These are phyloP conservation scores for Melanostoma scalare DNA, from an alignment of 2,888 invertebrate species.

Conservation along the genomic window DNA sequence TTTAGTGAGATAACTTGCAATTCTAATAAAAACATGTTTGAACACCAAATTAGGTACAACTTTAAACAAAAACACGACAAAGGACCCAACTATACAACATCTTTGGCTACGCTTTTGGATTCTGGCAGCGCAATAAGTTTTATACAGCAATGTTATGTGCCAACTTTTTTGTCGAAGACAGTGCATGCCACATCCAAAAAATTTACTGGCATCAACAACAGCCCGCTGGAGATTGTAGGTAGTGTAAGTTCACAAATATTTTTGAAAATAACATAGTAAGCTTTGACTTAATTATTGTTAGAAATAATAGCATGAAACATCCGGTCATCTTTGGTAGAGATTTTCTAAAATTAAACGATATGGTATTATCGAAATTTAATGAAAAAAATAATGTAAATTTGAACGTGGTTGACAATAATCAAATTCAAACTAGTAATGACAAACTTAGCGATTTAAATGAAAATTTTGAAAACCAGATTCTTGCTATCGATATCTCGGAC, in stretches of 20 bases:
- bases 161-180: background rate
- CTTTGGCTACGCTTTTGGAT: conserved; percentile 28
- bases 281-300: conserved; percentile 21
- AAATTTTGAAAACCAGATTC: conserved; percentile 25
- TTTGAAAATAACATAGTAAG: conserved; percentile 18
- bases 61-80: background rate
- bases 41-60: conserved; percentile 12
- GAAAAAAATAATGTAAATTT: conserved; percentile 3
- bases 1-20: background rate
- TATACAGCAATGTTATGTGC: conserved; percentile 12
- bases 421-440: conserved; percentile 21
- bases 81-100: conserved; percentile 6
- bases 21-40: conserved; percentile 18
- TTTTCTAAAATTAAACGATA: conserved; percentile 21
- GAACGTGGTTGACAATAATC: background rate
- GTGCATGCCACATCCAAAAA: background rate
- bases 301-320: conserved; percentile 23
- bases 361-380: conserved; percentile 20
- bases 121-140: conserved; percentile 38
- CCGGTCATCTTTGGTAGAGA: conserved; percentile 21
- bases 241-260: conserved; percentile 16
- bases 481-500: conserved; percentile 1
- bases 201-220: conserved; percentile 25
- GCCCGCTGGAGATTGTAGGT: conserved; percentile 15
- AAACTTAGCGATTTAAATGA: background rate